Conservation (phyloP, 2,797 vertebrate genomes). For the Spinibarbus caldwelli region DNA sequence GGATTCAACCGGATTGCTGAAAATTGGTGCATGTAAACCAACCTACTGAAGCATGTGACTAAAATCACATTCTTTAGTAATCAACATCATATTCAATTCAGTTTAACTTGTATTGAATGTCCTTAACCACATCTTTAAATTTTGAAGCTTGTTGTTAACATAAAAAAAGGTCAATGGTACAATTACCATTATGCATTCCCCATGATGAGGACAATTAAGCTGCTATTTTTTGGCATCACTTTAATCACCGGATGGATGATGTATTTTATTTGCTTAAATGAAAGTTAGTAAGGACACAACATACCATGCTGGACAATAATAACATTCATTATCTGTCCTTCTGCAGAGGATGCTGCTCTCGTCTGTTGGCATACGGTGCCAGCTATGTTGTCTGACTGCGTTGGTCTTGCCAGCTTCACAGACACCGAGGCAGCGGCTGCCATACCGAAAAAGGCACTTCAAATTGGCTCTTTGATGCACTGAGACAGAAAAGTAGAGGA, state of each 20-base stretch:
- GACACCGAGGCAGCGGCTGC: constrained; percentile 11
- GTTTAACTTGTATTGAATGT: not conserved
- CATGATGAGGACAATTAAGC: constrained; percentile 22
- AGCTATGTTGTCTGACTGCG: constrained; percentile 15
- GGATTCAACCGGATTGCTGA: not conserved
- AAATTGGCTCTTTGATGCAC: constrained; percentile 40
- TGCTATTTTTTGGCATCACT: not conserved
- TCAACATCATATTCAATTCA: not conserved
- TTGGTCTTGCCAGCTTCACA: constrained; percentile 14
- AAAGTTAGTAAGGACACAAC: constrained; percentile 21
- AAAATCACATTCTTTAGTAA: not conserved
- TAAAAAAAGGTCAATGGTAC: constrained; percentile 20
- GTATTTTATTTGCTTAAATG: constrained; percentile 31
- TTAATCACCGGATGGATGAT: constrained; percentile 3
- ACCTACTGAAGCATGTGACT: not conserved
- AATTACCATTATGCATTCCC: not conserved
- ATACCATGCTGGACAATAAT: constrained; percentile 29
- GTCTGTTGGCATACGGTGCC: constrained; percentile 35
- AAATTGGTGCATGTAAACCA: not conserved
- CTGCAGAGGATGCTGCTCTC: constrained; percentile 31
- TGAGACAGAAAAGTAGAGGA: constrained; percentile 41
- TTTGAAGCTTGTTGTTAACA: not conserved
- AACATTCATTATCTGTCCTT: constrained; percentile 37
- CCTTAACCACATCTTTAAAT: not conserved
- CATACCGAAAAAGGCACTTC: constrained; percentile 34